Base-by-base conservation (phyloP, 2,888 invertebrate genomes). In the Harpagoxenus sublaevis region DNA sequence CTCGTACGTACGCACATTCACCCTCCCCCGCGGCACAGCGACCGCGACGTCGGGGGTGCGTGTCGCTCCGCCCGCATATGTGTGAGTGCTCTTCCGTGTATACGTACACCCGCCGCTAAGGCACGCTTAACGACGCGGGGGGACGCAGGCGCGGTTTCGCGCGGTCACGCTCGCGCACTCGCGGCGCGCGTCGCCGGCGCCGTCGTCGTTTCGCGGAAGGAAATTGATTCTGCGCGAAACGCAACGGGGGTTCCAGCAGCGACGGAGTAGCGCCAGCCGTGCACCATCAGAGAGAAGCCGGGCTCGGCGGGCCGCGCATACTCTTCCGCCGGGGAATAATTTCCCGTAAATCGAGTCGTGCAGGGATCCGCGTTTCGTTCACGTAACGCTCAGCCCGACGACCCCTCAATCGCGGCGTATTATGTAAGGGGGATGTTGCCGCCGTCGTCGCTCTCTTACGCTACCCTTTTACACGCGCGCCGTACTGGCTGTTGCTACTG, bases 151-250 rank as follows among this genome's bases (percentile, higher is more conserved):
- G 86, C 85, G 68, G 51, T 63, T 35, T 42, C 73, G 39, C 75
- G 51, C 53, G 71, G 48, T 77, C 74, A 86, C 88, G 89, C 87
- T 86, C 84, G 88, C 89, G 90, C 89, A 88, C 79, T 85, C 84
- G 85, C 89, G 86, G 83, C 85, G 62, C 84, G 84, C 78, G 82
- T 85, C 57, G 83, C 10, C 71, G 70, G 35, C 79, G 79, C 74
- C 90, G 88, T 83, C 88, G 89, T 89, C 89, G 89, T 87, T 85
- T 84, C 87, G 89, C 89, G 90, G 35, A 35, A 92, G 91, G 92
- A 93, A 93, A 93, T 93, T 93, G 93, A 93, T 93, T 93, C 93
- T 93, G 93, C 93, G 93, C 93, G 93, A 89, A 89, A 88, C 78
- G 84, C 68, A 42, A 70, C 87, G 84, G 45, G 82, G 63, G 86